Evolutionary conservation across 2,113 vertebrate genomes (phyloP).

Genomic region (Lethenteron reissneri): DNA sequence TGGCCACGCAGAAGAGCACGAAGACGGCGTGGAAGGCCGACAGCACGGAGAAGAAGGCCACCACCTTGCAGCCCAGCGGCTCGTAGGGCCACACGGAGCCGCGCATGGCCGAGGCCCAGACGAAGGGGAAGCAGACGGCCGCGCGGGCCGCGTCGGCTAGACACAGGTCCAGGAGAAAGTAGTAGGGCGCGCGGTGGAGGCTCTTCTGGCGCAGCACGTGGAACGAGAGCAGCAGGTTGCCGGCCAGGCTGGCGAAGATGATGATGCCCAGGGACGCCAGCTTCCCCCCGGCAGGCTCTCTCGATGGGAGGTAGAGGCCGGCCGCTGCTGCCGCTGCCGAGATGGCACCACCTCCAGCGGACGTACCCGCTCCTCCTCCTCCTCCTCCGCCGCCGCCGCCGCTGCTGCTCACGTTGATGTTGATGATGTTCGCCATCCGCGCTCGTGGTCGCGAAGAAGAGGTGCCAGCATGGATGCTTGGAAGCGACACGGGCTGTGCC

Average conservation of each 20-base stretch:
- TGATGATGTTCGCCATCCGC: too few relatives aligned
- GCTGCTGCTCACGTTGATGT: too few relatives aligned
- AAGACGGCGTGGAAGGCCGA: slow-evolving; percentile 90
- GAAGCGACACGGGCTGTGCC: too few relatives aligned
- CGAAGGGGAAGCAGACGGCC: slow-evolving; percentile 70
- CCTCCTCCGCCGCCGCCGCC: too few relatives aligned
- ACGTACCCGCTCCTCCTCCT: too few relatives aligned
- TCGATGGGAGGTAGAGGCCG: too few relatives aligned
- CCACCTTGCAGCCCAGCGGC: slow-evolving; percentile 54
- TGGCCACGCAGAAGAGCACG: slow-evolving; percentile 70
- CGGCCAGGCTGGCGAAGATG: slow-evolving; percentile 52
- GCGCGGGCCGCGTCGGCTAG: slow-evolving; percentile 63
- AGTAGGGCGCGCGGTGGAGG: slow-evolving; percentile 67
- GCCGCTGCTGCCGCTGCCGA: too few relatives aligned
- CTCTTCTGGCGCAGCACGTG: slow-evolving; percentile 62
- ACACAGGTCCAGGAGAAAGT: slow-evolving; percentile 75
- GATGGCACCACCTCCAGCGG: too few relatives aligned
- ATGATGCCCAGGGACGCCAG: slow-evolving; percentile 63
- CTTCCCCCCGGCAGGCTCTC: slow-evolving; percentile 34
- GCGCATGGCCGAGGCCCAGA: slow-evolving; percentile 56
- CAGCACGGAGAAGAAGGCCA: slow-evolving; percentile 70
- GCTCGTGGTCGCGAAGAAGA: too few relatives aligned
- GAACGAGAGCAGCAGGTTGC: slow-evolving; percentile 56
- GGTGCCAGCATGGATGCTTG: too few relatives aligned
- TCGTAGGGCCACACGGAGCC: slow-evolving; percentile 52